Evolutionary conservation across 2,797 vertebrate genomes (phyloP).

Genomic region (Cichlasoma orientale): DNA sequence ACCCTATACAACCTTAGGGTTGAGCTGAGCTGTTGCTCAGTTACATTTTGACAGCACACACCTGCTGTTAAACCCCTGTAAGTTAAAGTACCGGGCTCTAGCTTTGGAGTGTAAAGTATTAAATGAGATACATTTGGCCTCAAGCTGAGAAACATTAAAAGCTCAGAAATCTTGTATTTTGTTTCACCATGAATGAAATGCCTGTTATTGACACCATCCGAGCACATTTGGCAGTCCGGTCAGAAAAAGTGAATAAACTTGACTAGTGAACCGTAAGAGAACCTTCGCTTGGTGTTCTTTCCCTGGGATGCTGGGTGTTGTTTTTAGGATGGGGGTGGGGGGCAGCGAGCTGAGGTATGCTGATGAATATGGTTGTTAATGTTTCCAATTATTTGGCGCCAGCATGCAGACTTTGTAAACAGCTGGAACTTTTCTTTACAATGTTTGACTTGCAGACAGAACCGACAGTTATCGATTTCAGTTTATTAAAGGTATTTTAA

Average conservation of each 20-base stretch:
- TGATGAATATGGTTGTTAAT: constrained; percentile 36
- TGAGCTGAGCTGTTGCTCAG: neutral
- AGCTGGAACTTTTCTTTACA: neutral
- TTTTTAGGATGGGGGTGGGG: constrained; percentile 32
- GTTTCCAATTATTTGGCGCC: constrained; percentile 23
- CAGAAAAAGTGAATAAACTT: neutral
- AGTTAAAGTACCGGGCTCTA: neutral
- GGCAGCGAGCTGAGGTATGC: neutral
- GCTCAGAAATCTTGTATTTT: neutral
- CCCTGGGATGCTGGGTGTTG: constrained; percentile 23
- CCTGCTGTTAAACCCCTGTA: neutral
- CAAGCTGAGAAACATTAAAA: neutral
- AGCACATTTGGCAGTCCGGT: neutral
- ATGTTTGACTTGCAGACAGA: neutral
- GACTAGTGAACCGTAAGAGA: neutral
- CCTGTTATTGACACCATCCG: neutral
- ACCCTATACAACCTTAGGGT: constrained; percentile 2
- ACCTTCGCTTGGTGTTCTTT: neutral
- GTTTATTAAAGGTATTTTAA: neutral
- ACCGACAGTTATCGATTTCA: neutral
- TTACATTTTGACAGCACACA: neutral
- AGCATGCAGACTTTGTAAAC: neutral
- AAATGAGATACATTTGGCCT: neutral
- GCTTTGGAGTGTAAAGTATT: neutral
- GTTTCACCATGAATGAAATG: neutral